Evolutionary conservation across 2,797 vertebrate genomes (phyloP).

Genomic region (Hoplostethus atlanticus): DNA sequence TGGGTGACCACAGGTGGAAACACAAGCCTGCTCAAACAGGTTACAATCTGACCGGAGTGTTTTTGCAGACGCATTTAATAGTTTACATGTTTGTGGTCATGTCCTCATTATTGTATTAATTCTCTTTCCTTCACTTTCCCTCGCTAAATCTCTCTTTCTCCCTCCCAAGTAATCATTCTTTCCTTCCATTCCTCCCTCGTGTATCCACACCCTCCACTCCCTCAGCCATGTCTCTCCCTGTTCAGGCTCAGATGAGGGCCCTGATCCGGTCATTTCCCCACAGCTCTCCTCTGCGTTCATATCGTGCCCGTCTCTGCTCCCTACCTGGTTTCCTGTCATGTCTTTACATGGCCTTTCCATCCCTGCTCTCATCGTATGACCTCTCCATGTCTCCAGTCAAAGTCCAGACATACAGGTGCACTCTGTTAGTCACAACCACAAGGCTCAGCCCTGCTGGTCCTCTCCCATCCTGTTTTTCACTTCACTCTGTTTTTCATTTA

Average conservation of each 20-base stretch:
- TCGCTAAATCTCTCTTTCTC: background rate
- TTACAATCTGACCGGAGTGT: constrained; percentile 33
- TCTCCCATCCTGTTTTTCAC: constrained; percentile 61
- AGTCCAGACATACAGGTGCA: constrained; percentile 47
- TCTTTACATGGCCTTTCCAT: constrained; percentile 2
- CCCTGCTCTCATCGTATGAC: background rate
- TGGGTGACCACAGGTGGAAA: constrained; percentile 46
- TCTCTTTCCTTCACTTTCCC: constrained; percentile 19
- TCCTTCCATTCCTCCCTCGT: constrained; percentile 16
- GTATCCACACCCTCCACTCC: background rate
- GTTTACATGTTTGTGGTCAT: constrained; percentile 48
- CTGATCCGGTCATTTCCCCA: constrained; percentile 14
- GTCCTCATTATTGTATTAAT: constrained; percentile 39
- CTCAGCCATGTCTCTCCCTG: constrained; percentile 14
- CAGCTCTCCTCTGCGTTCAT: constrained; percentile 1
- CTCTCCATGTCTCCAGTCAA: background rate
- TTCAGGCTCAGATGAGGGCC: background rate
- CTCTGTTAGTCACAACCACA: constrained; percentile 31
- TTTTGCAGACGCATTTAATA: constrained; percentile 56
- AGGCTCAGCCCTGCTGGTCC: background rate
- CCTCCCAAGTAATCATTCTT: constrained; percentile 26
- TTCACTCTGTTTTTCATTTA: constrained; percentile 52
- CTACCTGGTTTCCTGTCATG: constrained; percentile 9
- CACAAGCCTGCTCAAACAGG: constrained; percentile 40
- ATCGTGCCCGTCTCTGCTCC: background rate